Evolutionary conservation across 2,888 invertebrate genomes (phyloP), one percentile per base, ranked within the genome.

Genomic region (Stramonita haemastoma): DNA sequence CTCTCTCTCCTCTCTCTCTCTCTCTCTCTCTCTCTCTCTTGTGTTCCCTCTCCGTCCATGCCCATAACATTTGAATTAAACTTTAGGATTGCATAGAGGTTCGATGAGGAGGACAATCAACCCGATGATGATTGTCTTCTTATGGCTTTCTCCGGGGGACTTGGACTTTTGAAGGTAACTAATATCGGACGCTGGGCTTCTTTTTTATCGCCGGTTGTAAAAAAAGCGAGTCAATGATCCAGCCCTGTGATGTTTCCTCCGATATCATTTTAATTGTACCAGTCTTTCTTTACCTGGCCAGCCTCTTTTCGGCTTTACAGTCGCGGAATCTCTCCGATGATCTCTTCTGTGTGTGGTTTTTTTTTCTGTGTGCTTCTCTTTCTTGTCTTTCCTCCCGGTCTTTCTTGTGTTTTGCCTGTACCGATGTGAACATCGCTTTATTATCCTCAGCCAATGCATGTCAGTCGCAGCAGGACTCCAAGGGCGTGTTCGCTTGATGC

Each of bases 61-160:
- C n/a, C 60, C 56, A 86, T 86, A 86, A 86, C 86, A 86, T 86
- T 86, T 86, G 86, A 86, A 86, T 86, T 86, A 86, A 86, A 86
- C 86, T 86, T 86, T 86, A 86, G 66, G 86, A 86, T 86, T 86
- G 60, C 86, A 86, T 86, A 86, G 86, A 32, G 57, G n/a, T 86
- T 86, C 86, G 86, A 86, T 86, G 86, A 60, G 34, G 60, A 32
- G 86, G 29, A 86, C 86, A 86, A 86, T 86, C 56, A 86, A n/a
- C 17, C 57, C 86, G 86, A 86, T 86, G 86, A 86, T 86, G 86
- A 86, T 86, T 86, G 86, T 86, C 32, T 17, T 60, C 34, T 86
- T 86, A 60, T 26, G 66, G 86, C 57, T 66, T 57, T 22, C 22
- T 5, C 17, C 34, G 57, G 29, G 34, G 57, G 56, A 84, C 77